phyloP scores from a whole-genome alignment of 2,888 invertebrate species.

The Diloba caeruleocephala region DNA sequence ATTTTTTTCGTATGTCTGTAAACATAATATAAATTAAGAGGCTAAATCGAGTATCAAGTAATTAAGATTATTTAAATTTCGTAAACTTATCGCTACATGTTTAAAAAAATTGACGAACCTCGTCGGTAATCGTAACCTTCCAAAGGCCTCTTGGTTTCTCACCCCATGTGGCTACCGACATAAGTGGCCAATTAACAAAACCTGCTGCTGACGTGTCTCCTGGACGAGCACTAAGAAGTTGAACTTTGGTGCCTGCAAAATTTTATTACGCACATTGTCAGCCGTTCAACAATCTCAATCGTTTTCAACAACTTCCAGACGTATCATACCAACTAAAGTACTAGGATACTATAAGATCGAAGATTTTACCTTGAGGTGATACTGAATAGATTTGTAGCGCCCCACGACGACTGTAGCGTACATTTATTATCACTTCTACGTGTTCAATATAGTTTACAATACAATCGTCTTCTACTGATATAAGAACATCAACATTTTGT shows the following conservation, averaged over 20 bases:
- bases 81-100: no score
- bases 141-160: conserved; percentile 93
- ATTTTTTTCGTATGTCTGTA: conserved; percentile 81
- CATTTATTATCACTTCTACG: conserved; percentile 92
- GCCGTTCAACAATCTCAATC: conserved; percentile 19
- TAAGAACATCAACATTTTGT: conserved; percentile 67
- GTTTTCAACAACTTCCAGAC: conserved; percentile 24
- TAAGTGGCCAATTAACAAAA: conserved; percentile 95
- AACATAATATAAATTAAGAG: conserved; percentile 11
- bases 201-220: conserved; percentile 92
- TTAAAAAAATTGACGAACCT: conserved; percentile 65
- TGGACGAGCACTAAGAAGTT: conserved; percentile 92
- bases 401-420: conserved; percentile 93
- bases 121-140: conserved; percentile 85
- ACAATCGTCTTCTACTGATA: conserved; percentile 89
- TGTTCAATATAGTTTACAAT: conserved; percentile 94
- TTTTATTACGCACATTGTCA: background rate
- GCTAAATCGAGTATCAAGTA: no score
- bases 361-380: conserved; percentile 92
- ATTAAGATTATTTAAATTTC: no score
- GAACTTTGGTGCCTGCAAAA: conserved; percentile 90
- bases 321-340: conserved; percentile 59
- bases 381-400: conserved; percentile 92
- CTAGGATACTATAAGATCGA: conserved; percentile 57
- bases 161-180: conserved; percentile 97